Evolutionary conservation across 1,140 invertebrate genomes (phyloP).

Genomic region (Caligus rogercresseyi): DNA sequence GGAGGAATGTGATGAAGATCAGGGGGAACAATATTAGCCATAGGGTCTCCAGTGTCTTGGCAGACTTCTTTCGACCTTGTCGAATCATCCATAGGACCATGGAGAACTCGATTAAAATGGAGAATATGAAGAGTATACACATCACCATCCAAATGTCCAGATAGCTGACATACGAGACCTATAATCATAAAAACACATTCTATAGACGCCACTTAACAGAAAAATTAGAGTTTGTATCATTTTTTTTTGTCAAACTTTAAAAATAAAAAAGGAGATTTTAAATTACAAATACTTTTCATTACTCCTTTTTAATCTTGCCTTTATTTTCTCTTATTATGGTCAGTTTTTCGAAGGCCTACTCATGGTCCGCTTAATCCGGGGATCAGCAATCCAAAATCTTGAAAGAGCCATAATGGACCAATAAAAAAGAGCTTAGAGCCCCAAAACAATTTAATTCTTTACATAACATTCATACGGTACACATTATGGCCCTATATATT

Average conservation of each 20-base stretch:
- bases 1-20: background rate
- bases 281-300: background rate
- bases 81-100: constrained; percentile 33
- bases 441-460: too few species aligned
- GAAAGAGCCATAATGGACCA: too few species aligned
- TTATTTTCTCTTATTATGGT: too few species aligned
- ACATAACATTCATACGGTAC: too few species aligned
- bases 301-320: too few species aligned
- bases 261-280: background rate
- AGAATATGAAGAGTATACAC: constrained; percentile 51
- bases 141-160: constrained; percentile 50
- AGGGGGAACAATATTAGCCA: background rate
- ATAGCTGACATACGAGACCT: constrained; percentile 41
- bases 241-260: background rate
- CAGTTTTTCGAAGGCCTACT: too few species aligned
- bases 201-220: too few species aligned
- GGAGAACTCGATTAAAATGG: constrained; percentile 47
- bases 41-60: background rate
- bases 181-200: background rate
- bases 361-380: too few species aligned
- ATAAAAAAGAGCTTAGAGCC: too few species aligned
- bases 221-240: too few species aligned
- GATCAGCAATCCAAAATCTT: too few species aligned
- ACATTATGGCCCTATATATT: too few species aligned
- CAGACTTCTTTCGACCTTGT: background rate